Conservation (phyloP, 2,888 invertebrate genomes). For the Ornithoptera alexandrae region DNA sequence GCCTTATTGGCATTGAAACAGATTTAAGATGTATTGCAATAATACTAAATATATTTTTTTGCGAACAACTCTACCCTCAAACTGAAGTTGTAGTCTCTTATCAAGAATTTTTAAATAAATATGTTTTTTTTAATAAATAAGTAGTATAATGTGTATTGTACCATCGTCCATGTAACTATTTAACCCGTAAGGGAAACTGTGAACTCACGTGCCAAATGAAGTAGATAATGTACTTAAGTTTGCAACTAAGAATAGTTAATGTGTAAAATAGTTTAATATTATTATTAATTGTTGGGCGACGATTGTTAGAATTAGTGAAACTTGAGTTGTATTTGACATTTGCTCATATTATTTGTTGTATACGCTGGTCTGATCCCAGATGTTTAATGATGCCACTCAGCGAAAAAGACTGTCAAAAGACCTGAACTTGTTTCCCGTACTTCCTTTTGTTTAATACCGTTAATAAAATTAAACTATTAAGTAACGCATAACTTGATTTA, state of each 20-base stretch:
- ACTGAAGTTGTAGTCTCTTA: neutral
- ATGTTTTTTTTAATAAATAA: neutral
- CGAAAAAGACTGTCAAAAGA: neutral
- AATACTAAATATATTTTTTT: too few species aligned
- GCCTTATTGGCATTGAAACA: too few species aligned
- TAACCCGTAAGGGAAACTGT: slow-evolving; percentile 44
- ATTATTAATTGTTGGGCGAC: neutral
- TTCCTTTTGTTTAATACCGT: too few species aligned
- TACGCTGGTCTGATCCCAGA: neutral
- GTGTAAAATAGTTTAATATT: neutral
- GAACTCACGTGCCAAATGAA: slow-evolving; percentile 63
- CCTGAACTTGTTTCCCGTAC: too few species aligned
- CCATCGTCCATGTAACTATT: slow-evolving; percentile 16
- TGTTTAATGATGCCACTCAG: neutral
- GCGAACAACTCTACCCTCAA: neutral
- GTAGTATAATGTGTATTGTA: slow-evolving; percentile 13
- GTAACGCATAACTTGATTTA: neutral
- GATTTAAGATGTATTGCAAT: too few species aligned
- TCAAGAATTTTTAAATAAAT: neutral
- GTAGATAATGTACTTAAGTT: slow-evolving; percentile 32
- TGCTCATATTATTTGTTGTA: slow-evolving; percentile 13
- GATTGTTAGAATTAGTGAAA: slow-evolving; percentile 2
- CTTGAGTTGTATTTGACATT: slow-evolving; percentile 1
- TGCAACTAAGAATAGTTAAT: slow-evolving; percentile 5
- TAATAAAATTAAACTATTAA: too few species aligned